phyloP scores from a whole-genome alignment of 2,888 invertebrate genomes.

The Callyntrura sp. region DNA sequence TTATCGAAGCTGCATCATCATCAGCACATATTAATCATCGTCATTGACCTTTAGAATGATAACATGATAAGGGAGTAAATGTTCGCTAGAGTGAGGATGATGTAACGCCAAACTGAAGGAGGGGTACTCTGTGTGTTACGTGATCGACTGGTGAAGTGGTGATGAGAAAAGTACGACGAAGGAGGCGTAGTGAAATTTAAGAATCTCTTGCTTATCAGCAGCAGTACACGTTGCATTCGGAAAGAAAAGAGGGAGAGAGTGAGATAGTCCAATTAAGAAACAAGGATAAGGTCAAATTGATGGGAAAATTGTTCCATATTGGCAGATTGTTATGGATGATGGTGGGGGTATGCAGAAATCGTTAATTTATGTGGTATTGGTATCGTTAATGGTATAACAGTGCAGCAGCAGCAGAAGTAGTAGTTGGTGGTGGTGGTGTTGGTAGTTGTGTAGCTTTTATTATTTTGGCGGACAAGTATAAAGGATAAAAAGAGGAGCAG shows the following conservation, averaged over 20 bases:
- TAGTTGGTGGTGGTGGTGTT: background rate
- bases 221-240: no score
- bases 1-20: no score
- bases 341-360: slow-evolving; percentile 14
- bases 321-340: background rate
- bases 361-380: background rate
- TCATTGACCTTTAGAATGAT: slow-evolving; percentile 45
- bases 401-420: background rate
- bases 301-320: slow-evolving; percentile 31
- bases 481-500: no score
- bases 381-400: background rate
- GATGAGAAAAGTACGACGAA: no score
- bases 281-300: slow-evolving; percentile 33
- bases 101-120: background rate
- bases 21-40: no score
- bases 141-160: no score
- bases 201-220: no score
- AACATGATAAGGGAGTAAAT: background rate
- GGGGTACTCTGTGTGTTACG: no score
- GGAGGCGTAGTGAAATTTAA: no score
- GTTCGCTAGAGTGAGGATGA: background rate
- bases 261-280: slow-evolving; percentile 30
- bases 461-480: background rate
- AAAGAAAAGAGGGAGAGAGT: background rate
- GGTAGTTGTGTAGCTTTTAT: background rate